Conservation (phyloP, 2,888 invertebrate species). For the Sarcophaga variegata region DNA sequence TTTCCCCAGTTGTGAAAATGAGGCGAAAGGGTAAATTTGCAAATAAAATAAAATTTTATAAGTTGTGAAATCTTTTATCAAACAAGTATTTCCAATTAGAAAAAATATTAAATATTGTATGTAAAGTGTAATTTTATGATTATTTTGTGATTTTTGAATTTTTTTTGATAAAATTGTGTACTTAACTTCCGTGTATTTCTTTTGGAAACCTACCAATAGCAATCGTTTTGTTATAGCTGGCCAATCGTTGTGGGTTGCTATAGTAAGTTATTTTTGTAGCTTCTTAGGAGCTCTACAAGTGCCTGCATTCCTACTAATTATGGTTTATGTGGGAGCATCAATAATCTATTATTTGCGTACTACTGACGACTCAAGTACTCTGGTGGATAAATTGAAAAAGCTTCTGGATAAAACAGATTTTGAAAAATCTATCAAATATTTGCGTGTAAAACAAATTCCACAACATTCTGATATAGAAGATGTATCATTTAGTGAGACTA, state of each 20-base stretch:
- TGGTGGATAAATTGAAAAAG: constrained; percentile 76
- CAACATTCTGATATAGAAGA: constrained; percentile 77
- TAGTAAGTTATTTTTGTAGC: constrained; percentile 89
- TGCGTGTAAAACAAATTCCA: constrained; percentile 77
- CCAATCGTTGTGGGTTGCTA: constrained; percentile 88
- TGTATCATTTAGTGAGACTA: constrained; percentile 77
- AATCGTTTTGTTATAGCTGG: constrained; percentile 87
- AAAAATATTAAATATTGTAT: too few species aligned
- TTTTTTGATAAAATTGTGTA: constrained; percentile 83
- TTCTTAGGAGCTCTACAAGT: constrained; percentile 89
- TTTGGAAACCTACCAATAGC: constrained; percentile 89
- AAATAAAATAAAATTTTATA: too few species aligned
- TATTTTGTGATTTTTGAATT: too few species aligned
- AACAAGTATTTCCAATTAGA: too few species aligned
- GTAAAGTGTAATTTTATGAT: too few species aligned
- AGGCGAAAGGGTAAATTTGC: too few species aligned
- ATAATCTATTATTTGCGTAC: constrained; percentile 80
- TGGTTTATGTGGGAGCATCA: constrained; percentile 83
- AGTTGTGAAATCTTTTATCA: too few species aligned
- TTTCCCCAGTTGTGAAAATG: too few species aligned
- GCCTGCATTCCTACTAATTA: constrained; percentile 87
- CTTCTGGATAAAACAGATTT: constrained; percentile 78
- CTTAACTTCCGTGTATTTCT: constrained; percentile 86
- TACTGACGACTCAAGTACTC: constrained; percentile 74
- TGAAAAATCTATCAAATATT: constrained; percentile 76